Conservation (phyloP, 2,113 vertebrate species). For the Saguinus imperator region DNA sequence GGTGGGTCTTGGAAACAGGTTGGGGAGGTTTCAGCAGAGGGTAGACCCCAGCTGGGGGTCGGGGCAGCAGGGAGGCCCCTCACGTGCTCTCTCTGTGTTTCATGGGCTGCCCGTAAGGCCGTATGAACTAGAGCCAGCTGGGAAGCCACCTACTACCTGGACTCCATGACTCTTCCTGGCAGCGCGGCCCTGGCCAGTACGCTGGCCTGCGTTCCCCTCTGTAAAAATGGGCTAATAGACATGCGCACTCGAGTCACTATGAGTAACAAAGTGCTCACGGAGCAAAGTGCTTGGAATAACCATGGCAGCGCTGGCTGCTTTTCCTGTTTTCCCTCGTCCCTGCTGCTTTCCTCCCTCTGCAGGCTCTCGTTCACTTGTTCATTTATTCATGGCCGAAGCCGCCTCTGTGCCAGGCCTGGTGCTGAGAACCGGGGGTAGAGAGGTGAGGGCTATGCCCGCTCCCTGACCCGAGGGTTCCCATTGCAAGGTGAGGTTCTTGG, state of each 20-base stretch:
- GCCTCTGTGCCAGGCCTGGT: not conserved
- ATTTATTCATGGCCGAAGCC: accelerated
- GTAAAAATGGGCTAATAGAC: not conserved
- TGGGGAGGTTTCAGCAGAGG: not conserved
- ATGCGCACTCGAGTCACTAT: accelerated
- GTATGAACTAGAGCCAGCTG: not conserved
- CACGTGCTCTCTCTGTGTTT: accelerated
- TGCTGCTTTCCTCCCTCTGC: accelerated
- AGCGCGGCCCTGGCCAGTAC: too few relatives aligned
- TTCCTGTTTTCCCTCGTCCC: accelerated
- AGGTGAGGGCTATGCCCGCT: not conserved
- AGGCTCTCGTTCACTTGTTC: accelerated
- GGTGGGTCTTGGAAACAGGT: not conserved
- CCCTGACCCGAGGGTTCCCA: not conserved
- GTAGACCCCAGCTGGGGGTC: accelerated
- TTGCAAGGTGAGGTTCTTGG: not conserved
- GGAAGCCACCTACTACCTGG: accelerated
- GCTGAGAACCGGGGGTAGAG: not conserved
- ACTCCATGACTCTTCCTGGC: not conserved
- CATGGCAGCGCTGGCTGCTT: accelerated
- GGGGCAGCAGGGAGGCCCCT: accelerated
- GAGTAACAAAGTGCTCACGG: accelerated
- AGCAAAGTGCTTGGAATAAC: not conserved
- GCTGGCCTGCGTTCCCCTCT: not conserved
- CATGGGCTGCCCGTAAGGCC: accelerated